Conservation (phyloP, 2,113 vertebrate genomes). For the Ovis aries region ARS-UI_Ramb_v3.0 NC_056074.1:29978001-29978500, state of each 20-base stretch:
- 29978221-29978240: slow-evolving; percentile 65
- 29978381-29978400: slow-evolving; percentile 33
- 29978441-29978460: not conserved
- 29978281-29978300: slow-evolving; percentile 32
- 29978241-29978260: slow-evolving; percentile 64
- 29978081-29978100: slow-evolving; percentile 54
- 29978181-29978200: slow-evolving; percentile 76
- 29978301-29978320: slow-evolving; percentile 44
- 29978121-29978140: slow-evolving; percentile 71
- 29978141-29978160: slow-evolving; percentile 74
- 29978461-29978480: slow-evolving; percentile 39
- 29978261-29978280: slow-evolving; percentile 62
- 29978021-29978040: not conserved
- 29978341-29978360: slow-evolving; percentile 25
- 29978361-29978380: not conserved
- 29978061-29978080: slow-evolving; percentile 43
- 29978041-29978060: slow-evolving; percentile 8
- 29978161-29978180: slow-evolving; percentile 78
- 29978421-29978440: not conserved
- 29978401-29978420: slow-evolving; percentile 14
- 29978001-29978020: not conserved
- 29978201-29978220: slow-evolving; percentile 58
- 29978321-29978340: slow-evolving; percentile 39
- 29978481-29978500: slow-evolving; percentile 33
- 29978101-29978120: slow-evolving; percentile 64